Conservation (phyloP, 2,888 invertebrate genomes). For the Rotaria magnacalcarata region DNA sequence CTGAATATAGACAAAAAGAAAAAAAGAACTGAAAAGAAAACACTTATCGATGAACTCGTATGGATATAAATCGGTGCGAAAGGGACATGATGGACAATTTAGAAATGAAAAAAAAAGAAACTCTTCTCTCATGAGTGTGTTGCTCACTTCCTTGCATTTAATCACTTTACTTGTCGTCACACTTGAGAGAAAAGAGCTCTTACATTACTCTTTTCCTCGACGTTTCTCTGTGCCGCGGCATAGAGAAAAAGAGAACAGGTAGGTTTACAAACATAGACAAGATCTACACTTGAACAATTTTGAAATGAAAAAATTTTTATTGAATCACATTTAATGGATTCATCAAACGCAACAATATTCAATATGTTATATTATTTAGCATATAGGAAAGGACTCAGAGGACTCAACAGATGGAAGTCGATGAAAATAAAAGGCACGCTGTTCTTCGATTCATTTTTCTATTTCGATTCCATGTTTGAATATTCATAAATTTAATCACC, state of each 20-base stretch:
- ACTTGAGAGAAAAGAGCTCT: conserved; percentile 7
- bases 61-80: background rate
- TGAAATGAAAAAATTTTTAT: background rate
- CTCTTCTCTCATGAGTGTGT: background rate
- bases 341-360: background rate
- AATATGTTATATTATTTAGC: background rate
- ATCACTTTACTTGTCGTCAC: conserved; percentile 25
- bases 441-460: background rate
- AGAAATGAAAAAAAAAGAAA: background rate
- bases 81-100: background rate
- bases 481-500: background rate
- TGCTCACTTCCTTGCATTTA: conserved; percentile 1
- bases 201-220: background rate
- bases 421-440: background rate
- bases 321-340: background rate
- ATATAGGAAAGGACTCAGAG: too few relatives aligned
- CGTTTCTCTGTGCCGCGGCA: background rate
- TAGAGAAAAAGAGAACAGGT: background rate
- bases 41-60: background rate
- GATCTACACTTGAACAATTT: background rate
- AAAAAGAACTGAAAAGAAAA: background rate
- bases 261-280: background rate
- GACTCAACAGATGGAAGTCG: background rate
- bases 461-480: background rate
- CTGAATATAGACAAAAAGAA: background rate